phyloP scores from a whole-genome alignment of 2,113 vertebrate genomes.

The Bubo blakistoni region DNA sequence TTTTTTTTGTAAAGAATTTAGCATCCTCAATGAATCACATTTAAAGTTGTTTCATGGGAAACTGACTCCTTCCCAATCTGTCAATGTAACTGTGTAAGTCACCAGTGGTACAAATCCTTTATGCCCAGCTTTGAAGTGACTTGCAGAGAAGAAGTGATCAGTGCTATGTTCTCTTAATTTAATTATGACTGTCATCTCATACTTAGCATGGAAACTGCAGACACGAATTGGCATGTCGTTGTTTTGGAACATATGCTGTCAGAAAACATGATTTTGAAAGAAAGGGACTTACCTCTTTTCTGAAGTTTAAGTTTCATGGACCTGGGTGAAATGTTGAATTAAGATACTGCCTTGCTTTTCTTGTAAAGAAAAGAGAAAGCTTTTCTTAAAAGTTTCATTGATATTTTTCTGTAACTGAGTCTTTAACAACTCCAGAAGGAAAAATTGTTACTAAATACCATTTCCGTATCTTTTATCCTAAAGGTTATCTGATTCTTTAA shows the following conservation, averaged over 20 bases:
- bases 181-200: neutral
- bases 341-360: neutral
- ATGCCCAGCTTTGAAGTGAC: neutral
- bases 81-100: neutral
- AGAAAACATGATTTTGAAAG: neutral
- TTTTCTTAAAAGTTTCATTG: neutral
- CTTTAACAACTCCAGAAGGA: neutral
- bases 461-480: neutral
- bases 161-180: neutral
- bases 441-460: neutral
- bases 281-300: neutral
- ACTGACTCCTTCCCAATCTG: neutral
- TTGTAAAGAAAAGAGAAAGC: neutral
- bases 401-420: neutral
- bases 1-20: neutral
- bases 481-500: neutral
- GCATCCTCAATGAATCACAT: neutral
- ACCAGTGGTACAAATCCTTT: neutral
- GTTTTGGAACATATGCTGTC: neutral
- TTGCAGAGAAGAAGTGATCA: neutral
- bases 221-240: neutral
- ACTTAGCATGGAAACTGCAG: neutral
- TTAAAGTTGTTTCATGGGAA: neutral
- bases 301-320: neutral
- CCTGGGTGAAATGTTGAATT: neutral